Percentiles rank a stretch among this genome's conserved stretches.
These are phyloP conservation scores for Iphiclides podalirius DNA, from an alignment of 2,888 invertebrate genomes.

Conservation along the genomic window DNA sequence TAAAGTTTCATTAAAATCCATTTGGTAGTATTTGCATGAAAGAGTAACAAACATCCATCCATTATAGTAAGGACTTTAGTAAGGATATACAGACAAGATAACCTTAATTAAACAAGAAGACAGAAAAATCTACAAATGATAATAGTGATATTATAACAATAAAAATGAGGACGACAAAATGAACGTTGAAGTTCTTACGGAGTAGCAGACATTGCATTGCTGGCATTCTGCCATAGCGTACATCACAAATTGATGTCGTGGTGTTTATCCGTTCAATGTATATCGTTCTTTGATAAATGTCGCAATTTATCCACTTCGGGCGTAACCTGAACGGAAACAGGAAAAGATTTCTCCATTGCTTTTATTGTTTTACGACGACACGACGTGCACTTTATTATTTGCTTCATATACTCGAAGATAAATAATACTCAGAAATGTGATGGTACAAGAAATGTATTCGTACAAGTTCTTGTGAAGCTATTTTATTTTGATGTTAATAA, in stretches of 20 bases:
- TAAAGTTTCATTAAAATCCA: too few relatives aligned
- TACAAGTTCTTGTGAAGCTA: too few relatives aligned
- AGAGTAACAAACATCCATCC: too few relatives aligned
- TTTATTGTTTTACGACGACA: constrained; percentile 8
- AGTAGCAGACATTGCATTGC: constrained; percentile 13
- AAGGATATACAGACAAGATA: too few relatives aligned
- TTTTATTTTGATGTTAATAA: too few relatives aligned
- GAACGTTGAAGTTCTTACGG: constrained; percentile 4
- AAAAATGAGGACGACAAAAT: constrained; percentile 2
- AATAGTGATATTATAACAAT: too few relatives aligned
- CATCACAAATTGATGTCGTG: constrained; percentile 20
- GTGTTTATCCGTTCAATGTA: constrained; percentile 22
- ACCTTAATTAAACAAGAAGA: too few relatives aligned
- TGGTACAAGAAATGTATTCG: too few relatives aligned
- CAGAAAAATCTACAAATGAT: too few relatives aligned
- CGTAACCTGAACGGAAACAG: constrained; percentile 17
- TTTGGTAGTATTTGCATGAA: too few relatives aligned
- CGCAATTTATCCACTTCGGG: constrained; percentile 19
- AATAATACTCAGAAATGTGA: too few relatives aligned
- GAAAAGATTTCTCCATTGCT: constrained; percentile 15
- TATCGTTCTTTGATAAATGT: constrained; percentile 19
- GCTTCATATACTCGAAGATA: not conserved
- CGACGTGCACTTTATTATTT: constrained; percentile 1
- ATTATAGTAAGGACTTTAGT: too few relatives aligned
- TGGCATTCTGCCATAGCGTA: constrained; percentile 18